These are phyloP conservation scores for Hypercompe scribonia DNA, from an alignment of 2,888 invertebrate genomes.

Conservation along the genomic window DNA sequence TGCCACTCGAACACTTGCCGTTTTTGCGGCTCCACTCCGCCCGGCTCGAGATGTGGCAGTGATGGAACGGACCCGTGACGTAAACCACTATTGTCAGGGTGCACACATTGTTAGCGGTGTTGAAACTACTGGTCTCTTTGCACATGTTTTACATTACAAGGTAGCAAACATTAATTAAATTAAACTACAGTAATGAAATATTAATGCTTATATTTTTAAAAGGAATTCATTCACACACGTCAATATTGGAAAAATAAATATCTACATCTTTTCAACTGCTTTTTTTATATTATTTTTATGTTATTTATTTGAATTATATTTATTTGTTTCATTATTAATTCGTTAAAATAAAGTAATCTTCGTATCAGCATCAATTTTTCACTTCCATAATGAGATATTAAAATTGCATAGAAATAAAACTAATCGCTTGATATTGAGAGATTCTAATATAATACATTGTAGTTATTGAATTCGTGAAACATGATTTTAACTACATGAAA, in stretches of 20 bases:
- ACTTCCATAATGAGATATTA: too few relatives aligned
- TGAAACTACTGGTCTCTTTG: slow-evolving; percentile 12
- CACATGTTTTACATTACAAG: neutral
- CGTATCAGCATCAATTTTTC: too few relatives aligned
- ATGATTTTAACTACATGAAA: too few relatives aligned
- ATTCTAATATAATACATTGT: too few relatives aligned
- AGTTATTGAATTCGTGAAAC: too few relatives aligned
- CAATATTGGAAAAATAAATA: neutral
- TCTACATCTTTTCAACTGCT: neutral
- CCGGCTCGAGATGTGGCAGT: slow-evolving; percentile 49
- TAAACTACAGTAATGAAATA: neutral
- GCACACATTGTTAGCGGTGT: neutral
- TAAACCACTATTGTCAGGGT: slow-evolving; percentile 18
- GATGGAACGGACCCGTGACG: slow-evolving; percentile 50
- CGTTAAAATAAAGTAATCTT: too few relatives aligned
- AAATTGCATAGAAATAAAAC: too few relatives aligned
- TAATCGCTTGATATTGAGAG: too few relatives aligned
- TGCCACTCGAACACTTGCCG: slow-evolving; percentile 60
- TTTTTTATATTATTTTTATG: too few relatives aligned
- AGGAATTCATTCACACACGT: neutral
- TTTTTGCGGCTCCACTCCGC: slow-evolving; percentile 48
- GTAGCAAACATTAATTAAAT: neutral
- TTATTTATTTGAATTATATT: too few relatives aligned
- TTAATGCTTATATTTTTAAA: neutral
- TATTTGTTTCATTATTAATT: too few relatives aligned